Evolutionary conservation across 2,888 invertebrate species (phyloP), one percentile per base, ranked within the genome.

Genomic region (Limnephilus auricula): DNA sequence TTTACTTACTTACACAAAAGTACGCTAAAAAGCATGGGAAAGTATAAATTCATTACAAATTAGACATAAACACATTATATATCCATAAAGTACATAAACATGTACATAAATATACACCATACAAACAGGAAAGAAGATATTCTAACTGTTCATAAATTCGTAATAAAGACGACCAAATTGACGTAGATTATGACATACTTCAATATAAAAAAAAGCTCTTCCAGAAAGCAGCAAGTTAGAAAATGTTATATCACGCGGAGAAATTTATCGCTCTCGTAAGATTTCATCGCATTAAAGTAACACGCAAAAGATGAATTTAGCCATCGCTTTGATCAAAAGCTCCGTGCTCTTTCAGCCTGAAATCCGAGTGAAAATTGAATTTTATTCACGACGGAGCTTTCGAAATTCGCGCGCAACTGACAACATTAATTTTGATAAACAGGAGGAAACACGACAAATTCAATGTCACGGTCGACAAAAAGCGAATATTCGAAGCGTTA

Each of bases 391-490:
- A n/a, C 6, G 25, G 2, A 65, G 65, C 65, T 80, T 80, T 32
- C 30, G 31, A 3, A 80, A 32, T 80, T 80, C 31, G 80, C 18
- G 32, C 18, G 80, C 32, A 32, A 80, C 13, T 32, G 80, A 65
- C 65, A n/a, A 80, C 80, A 32, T 80, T 80, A 31, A 80, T 80
- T 80, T 32, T 18, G 80, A 80, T 80, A 80, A 80, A 12, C 80
- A 32, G 80, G 32, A 30, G 80, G 80, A 31, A 80, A 80, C 79
- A 15, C 79, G 79, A 79, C 80, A 80, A 32, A 80, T 80, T 65
- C 80, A 80, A 80, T 32, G 80, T 80, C 80, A 80, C 80, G 80
- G 80, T 80, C 80, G 80, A 80, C 13, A 31, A 80, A 80, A 80
- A 32, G 32, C 80, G 80, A 80, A 31, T 12, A 80, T 80, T 31